A percentile compares a stretch with the other conserved stretches of the same genome.
phyloP scores from a whole-genome alignment of 2,888 invertebrate species.

The Ptilodon capucinus region DNA sequence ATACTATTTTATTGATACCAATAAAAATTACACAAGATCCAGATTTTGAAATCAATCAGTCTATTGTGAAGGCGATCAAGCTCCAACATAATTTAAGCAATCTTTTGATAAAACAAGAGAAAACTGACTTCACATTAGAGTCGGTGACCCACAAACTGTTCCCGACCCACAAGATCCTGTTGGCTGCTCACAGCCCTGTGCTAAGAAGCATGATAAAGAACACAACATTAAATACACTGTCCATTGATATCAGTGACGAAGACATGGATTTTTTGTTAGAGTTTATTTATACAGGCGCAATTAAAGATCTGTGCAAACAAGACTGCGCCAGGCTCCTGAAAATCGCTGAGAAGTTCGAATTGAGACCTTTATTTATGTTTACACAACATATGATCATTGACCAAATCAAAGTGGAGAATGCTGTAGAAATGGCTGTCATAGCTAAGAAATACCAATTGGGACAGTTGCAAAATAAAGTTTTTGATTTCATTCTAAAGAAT shows the following conservation, averaged over 20 bases:
- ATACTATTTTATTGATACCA: constrained; percentile 51
- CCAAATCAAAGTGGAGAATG: constrained; percentile 58
- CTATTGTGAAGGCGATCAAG: constrained; percentile 53
- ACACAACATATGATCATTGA: constrained; percentile 46
- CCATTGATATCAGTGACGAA: constrained; percentile 51
- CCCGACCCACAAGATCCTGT: constrained; percentile 56
- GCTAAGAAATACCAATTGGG: constrained; percentile 58
- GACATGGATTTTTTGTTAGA: constrained; percentile 59
- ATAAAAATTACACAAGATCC: constrained; percentile 46
- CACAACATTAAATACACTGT: constrained; percentile 29
- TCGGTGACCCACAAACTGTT: constrained; percentile 50
- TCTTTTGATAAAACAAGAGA: constrained; percentile 43
- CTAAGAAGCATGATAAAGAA: constrained; percentile 50
- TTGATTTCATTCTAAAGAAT: constrained; percentile 56
- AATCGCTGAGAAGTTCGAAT: constrained; percentile 52
- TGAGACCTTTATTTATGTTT: constrained; percentile 47
- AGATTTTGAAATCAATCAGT: constrained; percentile 41
- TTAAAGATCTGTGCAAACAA: constrained; percentile 49
- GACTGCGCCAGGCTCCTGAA: constrained; percentile 52
- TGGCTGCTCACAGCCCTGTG: constrained; percentile 60
- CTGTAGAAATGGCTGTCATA: constrained; percentile 55
- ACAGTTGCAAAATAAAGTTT: constrained; percentile 46
- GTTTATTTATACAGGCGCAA: constrained; percentile 62
- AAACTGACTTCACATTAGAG: constrained; percentile 54
- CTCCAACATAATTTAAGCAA: constrained; percentile 49